phyloP scores from a whole-genome alignment of 2,888 invertebrate species.

The Hypomecis punctinalis region DNA sequence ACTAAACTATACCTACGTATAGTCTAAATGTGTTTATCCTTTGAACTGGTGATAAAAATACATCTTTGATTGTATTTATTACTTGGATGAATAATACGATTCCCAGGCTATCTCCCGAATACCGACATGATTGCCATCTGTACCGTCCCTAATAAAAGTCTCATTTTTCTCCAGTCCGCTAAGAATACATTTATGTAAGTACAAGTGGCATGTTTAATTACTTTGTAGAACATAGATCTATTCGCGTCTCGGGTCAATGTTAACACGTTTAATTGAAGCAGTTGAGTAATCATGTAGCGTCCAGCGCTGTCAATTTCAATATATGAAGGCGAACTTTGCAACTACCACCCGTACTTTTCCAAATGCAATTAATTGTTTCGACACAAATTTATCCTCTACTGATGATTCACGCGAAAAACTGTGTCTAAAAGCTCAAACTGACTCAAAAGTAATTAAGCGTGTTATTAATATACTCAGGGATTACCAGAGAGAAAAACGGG shows the following conservation, averaged over 20 bases:
- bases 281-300: constrained; percentile 53
- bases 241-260: constrained; percentile 71
- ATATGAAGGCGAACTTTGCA: constrained; percentile 49
- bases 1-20: no score
- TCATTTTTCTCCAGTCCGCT: constrained; percentile 26
- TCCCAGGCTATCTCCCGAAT: background rate
- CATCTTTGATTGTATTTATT: background rate
- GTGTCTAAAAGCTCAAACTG: constrained; percentile 13
- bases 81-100: background rate
- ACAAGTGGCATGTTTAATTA: constrained; percentile 44
- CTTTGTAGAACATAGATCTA: constrained; percentile 51
- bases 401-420: constrained; percentile 30
- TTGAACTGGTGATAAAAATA: background rate
- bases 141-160: constrained; percentile 24
- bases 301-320: constrained; percentile 63
- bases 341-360: constrained; percentile 59
- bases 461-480: constrained; percentile 19
- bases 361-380: constrained; percentile 37
- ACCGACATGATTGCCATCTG: background rate
- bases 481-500: constrained; percentile 24
- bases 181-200: constrained; percentile 20
- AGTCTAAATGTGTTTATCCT: no score
- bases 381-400: constrained; percentile 8
- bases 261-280: constrained; percentile 66
- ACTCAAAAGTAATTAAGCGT: constrained; percentile 18